Evolutionary conservation across 2,888 invertebrate genomes (phyloP), one percentile per base, ranked within the genome.

Genomic region (Polia nebulosa): DNA sequence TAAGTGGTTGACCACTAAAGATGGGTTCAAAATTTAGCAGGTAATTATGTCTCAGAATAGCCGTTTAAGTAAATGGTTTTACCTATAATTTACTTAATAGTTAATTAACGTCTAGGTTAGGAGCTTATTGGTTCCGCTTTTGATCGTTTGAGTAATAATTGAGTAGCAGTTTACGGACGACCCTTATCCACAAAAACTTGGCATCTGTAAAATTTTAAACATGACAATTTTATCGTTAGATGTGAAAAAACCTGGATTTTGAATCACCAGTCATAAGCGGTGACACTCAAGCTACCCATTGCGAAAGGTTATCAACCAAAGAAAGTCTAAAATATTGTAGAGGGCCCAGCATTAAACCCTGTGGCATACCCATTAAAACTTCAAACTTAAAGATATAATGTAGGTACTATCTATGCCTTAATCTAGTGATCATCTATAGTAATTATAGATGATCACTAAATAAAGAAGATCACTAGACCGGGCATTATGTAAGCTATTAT

Each of bases 1-100:
- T 76, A 81, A 78, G 78, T 64, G 70, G 72, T 78, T 89, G 87
- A 86, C 90, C 89, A 85, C 86, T 84, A 87, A 87, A 87, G 82
- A 88, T 83, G 85, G 84, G 84, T 85, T 83, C 72, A 86, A 86
- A 86, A 85, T 86, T 87, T 85, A 82, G 77, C 84, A 82, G 74
- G 80, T 80, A 77, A 85, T 88, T 85, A 82, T 82, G 69, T 73
- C 72, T 60, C 57, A 63, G 65, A 73, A 72, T 63, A 68, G 56
- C 74, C 58, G 65, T 70, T 76, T 72, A 75, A 56, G 78, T 81
- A 78, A 82, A 84, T 74, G 70, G 69, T 82, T 82, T 79, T 53
- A 44, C 70, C 74, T 77, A 44, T 81, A 84, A 86, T 86, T 68
- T 73, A 41, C 45, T 64, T 71, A 79, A 82, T 72, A 74, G 68